These are phyloP conservation scores for Adelphocoris suturalis DNA, from an alignment of 2,888 invertebrate genomes.

Conservation along the genomic window DNA sequence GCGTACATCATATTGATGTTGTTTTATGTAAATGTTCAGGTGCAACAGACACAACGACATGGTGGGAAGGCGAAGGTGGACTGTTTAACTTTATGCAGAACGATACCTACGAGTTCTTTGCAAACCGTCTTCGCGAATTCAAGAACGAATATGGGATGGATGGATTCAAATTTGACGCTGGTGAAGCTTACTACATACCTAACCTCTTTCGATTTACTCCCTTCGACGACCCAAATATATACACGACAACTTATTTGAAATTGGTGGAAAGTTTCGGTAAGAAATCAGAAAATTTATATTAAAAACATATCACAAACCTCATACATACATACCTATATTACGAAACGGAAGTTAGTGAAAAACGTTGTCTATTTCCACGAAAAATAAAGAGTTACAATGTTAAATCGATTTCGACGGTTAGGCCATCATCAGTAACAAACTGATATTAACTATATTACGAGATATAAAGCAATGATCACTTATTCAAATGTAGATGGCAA, in stretches of 20 bases:
- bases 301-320: no score
- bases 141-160: constrained; percentile 84
- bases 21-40: constrained; percentile 68
- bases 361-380: no score
- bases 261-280: constrained; percentile 81
- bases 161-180: constrained; percentile 90
- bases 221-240: constrained; percentile 80
- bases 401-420: no score
- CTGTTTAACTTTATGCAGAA: constrained; percentile 85
- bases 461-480: no score
- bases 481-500: no score
- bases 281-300: no score
- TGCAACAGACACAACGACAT: constrained; percentile 78
- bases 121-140: constrained; percentile 80
- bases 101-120: constrained; percentile 80
- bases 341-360: no score
- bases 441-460: no score
- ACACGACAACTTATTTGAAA: constrained; percentile 82
- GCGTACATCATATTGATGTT: no score
- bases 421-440: no score
- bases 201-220: constrained; percentile 38
- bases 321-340: no score
- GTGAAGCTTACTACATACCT: constrained; percentile 80
- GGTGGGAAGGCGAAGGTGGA: constrained; percentile 79
- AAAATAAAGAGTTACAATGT: no score